Base-by-base conservation (phyloP, 2,797 vertebrate genomes). In the Decapterus maruadsi region DNA sequence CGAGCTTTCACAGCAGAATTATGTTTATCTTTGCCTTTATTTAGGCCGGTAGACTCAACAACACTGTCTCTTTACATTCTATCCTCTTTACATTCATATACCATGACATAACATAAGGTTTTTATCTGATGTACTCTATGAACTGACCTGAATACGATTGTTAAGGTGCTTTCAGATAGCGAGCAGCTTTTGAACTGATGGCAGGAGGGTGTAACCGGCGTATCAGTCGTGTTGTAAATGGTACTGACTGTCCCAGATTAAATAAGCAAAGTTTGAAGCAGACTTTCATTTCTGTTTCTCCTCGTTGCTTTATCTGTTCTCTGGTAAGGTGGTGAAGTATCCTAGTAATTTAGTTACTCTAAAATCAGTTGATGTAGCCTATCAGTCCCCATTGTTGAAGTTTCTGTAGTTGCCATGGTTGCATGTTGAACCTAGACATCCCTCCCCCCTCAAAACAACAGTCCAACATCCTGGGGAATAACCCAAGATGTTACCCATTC, bases 31-130 rank as follows among this genome's bases (percentile, higher is more conserved):
- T 77, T 63, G 55, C 57, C n/a, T 60, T 55, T 2, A 50, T 68
- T 19, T 14, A 54, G n/a, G 17, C 11, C 10, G 26, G 54, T 43
- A 77, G 81, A 77, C 75, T 65, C 42, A 81, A 76, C 72, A 75
- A n/a, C 3, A 3, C 53, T 5, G 46, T 11, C 8, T 58, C 45
- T n/a, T 54, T 58, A n/a, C 65, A 11, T 42, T 51, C 11, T n/a
- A 0, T 46, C 67, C n/a, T 59, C 61, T 82, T 36, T 50, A 65
- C 31, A 9, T 36, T 69, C 29, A 55, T 63, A 22, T 40, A 29
- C 22, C 17, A 1, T 59, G 14, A 78, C 62, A 66, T 6, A 71
- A 63, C 55, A 8, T 1, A 13, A 14, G 8, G 8, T 55, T 68
- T 54, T 53, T 51, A 31, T 63, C 29, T 51, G 19, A 59, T 63